These are phyloP conservation scores for Notodonta dromedarius DNA, from an alignment of 2,888 invertebrate genomes.

Conservation along the genomic window DNA sequence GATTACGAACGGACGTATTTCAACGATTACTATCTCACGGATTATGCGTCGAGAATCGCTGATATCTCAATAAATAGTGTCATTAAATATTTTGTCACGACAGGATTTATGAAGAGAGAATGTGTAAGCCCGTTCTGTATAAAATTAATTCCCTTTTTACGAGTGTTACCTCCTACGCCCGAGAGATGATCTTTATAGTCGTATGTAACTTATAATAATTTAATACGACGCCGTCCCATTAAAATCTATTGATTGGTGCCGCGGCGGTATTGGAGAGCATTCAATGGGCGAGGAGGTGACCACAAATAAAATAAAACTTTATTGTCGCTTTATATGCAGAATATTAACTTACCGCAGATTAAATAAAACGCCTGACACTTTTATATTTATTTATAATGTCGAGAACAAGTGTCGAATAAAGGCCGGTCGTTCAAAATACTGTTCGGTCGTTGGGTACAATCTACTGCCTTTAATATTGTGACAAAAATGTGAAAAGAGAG, in stretches of 20 bases:
- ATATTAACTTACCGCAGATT: conserved; percentile 47
- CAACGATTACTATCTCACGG: conserved; percentile 36
- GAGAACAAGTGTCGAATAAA: conserved; percentile 5
- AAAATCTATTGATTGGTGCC: conserved; percentile 71
- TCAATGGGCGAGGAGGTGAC: conserved; percentile 52
- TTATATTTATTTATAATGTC: conserved; percentile 17
- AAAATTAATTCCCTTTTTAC: conserved; percentile 60
- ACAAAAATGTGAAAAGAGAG: background rate
- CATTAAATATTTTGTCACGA: conserved; percentile 67
- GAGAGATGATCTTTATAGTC: conserved; percentile 36
- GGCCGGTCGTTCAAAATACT: background rate
- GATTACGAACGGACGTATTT: conserved; percentile 30
- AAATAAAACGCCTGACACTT: conserved; percentile 35
- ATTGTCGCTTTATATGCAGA: conserved; percentile 38
- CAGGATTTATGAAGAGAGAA: conserved; percentile 52
- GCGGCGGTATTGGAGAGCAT: conserved; percentile 56
- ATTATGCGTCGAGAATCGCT: conserved; percentile 38
- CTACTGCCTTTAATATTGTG: conserved; percentile 3
- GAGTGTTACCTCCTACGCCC: conserved; percentile 53
- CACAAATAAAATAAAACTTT: conserved; percentile 54
- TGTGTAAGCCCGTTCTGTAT: conserved; percentile 46
- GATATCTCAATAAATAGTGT: conserved; percentile 58
- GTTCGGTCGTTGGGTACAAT: conserved; percentile 2
- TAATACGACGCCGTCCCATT: conserved; percentile 56
- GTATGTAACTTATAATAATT: conserved; percentile 58